Percentiles rank a stretch among this genome's conserved stretches.
These are phyloP conservation scores for Drosophila peninsularis DNA, from an alignment of 2,888 invertebrate genomes.

Conservation along the genomic window DNA sequence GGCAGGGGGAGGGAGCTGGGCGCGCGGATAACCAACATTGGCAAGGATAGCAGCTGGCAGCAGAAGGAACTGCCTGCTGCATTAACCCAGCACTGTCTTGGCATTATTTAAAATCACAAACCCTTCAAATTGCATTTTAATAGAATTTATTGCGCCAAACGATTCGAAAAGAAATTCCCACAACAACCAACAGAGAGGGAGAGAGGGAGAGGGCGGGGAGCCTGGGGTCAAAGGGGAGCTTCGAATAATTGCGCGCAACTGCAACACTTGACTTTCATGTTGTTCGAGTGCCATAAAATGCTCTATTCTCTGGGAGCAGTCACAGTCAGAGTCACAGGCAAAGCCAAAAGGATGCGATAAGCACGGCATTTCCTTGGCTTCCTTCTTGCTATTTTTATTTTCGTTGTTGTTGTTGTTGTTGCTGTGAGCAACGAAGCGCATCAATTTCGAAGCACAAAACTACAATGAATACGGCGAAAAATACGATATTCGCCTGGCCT, in stretches of 20 bases:
- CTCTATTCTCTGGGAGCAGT: conserved; percentile 66
- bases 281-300: conserved; percentile 71
- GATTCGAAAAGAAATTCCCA: conserved; percentile 51
- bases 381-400: conserved; percentile 1
- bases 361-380: conserved; percentile 50
- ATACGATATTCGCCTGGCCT: conserved; percentile 47
- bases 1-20: background rate
- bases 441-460: conserved; percentile 66
- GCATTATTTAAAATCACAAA: conserved; percentile 78
- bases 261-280: conserved; percentile 80
- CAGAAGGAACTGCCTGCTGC: conserved; percentile 42
- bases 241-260: conserved; percentile 54
- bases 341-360: conserved; percentile 64
- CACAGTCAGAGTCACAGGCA: conserved; percentile 24
- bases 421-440: conserved; percentile 65
- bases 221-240: conserved; percentile 4
- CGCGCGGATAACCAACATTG: conserved; percentile 20
- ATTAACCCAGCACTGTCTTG: conserved; percentile 51
- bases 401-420: background rate
- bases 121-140: conserved; percentile 80
- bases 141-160: conserved; percentile 78
- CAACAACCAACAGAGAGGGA: conserved; percentile 18
- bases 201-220: too few relatives aligned
- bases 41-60: conserved; percentile 12
- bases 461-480: conserved; percentile 44